phyloP scores from a whole-genome alignment of 2,888 invertebrate genomes.

The Hirtodrosophila histrioides region DNA sequence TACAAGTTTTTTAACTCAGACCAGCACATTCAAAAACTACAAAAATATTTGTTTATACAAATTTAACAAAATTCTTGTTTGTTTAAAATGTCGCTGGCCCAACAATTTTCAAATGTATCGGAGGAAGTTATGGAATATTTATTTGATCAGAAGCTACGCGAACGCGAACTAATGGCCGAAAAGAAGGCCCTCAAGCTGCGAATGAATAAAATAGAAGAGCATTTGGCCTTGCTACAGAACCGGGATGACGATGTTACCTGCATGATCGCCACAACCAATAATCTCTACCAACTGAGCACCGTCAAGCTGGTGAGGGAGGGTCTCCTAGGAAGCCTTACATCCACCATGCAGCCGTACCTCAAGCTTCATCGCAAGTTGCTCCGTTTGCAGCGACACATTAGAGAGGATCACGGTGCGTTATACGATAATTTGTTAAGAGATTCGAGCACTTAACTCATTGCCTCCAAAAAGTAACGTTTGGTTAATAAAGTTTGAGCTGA shows the following conservation, averaged over 20 bases:
- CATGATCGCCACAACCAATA: conserved; percentile 41
- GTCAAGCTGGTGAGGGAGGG: conserved; percentile 49
- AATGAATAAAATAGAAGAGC: conserved; percentile 44
- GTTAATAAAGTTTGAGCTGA: conserved; percentile 9
- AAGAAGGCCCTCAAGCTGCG: conserved; percentile 51
- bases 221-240: conserved; percentile 45
- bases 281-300: conserved; percentile 58
- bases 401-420: conserved; percentile 35
- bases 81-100: conserved; percentile 11
- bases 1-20: conserved; percentile 2
- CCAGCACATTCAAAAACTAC: conserved; percentile 14
- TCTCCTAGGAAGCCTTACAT: conserved; percentile 20
- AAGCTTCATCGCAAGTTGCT: conserved; percentile 51
- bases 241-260: conserved; percentile 52
- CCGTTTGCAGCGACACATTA: conserved; percentile 50
- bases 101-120: conserved; percentile 36
- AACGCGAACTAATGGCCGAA: conserved; percentile 38
- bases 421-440: conserved; percentile 32
- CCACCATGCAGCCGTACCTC: conserved; percentile 39
- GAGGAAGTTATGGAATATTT: conserved; percentile 59
- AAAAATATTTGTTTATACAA: conserved; percentile 1
- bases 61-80: conserved; percentile 19
- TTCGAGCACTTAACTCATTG: conserved; percentile 17
- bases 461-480: conserved; percentile 6
- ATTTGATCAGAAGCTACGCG: conserved; percentile 53